Evolutionary conservation across 2,797 vertebrate genomes (phyloP).

Genomic region (Dermochelys coriacea): DNA sequence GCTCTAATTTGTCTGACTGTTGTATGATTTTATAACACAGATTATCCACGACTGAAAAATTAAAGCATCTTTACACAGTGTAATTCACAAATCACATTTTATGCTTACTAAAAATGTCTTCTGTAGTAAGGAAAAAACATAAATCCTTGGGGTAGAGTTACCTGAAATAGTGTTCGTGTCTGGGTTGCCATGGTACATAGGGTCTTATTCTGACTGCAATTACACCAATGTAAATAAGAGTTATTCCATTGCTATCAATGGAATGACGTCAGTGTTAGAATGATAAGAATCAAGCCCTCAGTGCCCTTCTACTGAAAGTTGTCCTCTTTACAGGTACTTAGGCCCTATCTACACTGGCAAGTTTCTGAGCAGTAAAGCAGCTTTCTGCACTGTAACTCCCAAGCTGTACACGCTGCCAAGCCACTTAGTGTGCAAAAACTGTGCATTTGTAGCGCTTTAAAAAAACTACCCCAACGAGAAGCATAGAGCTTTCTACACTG

Average conservation of each 20-base stretch:
- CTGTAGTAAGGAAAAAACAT: neutral
- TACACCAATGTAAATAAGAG: accelerated
- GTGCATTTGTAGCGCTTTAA: too few relatives aligned
- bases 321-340: neutral
- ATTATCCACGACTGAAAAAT: neutral
- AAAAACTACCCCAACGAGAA: too few relatives aligned
- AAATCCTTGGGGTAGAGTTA: neutral
- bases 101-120: neutral
- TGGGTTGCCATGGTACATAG: neutral
- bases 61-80: neutral
- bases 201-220: neutral
- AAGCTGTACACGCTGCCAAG: too few relatives aligned
- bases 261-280: neutral
- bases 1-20: neutral
- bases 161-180: neutral
- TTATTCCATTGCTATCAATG: neutral
- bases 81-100: neutral
- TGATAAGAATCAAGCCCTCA: neutral
- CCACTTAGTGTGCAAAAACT: too few relatives aligned
- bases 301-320: neutral
- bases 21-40: neutral
- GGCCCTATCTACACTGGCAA: too few relatives aligned
- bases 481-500: too few relatives aligned
- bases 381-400: too few relatives aligned
- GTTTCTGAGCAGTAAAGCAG: too few relatives aligned